Conservation (phyloP, 1,140 invertebrate genomes). For the Diabrotica undecimpunctata region DNA sequence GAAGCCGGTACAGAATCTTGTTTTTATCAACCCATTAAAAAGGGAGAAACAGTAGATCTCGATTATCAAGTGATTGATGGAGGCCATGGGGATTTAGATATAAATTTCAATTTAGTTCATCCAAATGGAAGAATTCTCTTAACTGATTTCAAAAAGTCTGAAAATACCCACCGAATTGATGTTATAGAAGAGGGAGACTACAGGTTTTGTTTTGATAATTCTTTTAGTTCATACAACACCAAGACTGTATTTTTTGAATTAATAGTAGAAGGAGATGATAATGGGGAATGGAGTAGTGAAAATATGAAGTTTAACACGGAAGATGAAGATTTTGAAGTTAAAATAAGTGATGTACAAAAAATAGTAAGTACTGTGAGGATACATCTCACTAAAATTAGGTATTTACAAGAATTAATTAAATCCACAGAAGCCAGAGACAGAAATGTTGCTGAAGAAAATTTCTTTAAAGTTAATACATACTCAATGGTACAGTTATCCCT, state of each 20-base stretch:
- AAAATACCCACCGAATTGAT: slow-evolving; percentile 63
- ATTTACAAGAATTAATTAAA: slow-evolving; percentile 68
- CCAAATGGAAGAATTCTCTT: slow-evolving; percentile 62
- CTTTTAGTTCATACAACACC: slow-evolving; percentile 69
- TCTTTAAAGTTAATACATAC: slow-evolving; percentile 68
- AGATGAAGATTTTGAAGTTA: slow-evolving; percentile 55
- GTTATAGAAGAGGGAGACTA: slow-evolving; percentile 63
- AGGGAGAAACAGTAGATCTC: slow-evolving; percentile 62
- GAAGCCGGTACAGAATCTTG: slow-evolving; percentile 65
- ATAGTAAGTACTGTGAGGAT: slow-evolving; percentile 57
- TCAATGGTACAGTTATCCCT: slow-evolving; percentile 66
- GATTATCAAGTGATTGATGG: slow-evolving; percentile 80
- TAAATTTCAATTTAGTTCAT: slow-evolving; percentile 66
- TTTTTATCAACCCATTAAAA: slow-evolving; percentile 61
- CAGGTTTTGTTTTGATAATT: slow-evolving; percentile 80
- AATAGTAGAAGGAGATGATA: slow-evolving; percentile 59
- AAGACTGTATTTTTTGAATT: slow-evolving; percentile 83
- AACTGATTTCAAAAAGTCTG: slow-evolving; percentile 66
- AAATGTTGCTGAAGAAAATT: slow-evolving; percentile 74
- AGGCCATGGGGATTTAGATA: slow-evolving; percentile 70
- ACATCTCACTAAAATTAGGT: slow-evolving; percentile 60
- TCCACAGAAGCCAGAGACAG: slow-evolving; percentile 74
- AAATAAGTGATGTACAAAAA: slow-evolving; percentile 62
- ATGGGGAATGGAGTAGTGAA: slow-evolving; percentile 55
- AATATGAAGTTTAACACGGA: slow-evolving; percentile 50